Evolutionary conservation across 2,797 vertebrate genomes (phyloP).

Genomic region (Tapirus indicus): DNA sequence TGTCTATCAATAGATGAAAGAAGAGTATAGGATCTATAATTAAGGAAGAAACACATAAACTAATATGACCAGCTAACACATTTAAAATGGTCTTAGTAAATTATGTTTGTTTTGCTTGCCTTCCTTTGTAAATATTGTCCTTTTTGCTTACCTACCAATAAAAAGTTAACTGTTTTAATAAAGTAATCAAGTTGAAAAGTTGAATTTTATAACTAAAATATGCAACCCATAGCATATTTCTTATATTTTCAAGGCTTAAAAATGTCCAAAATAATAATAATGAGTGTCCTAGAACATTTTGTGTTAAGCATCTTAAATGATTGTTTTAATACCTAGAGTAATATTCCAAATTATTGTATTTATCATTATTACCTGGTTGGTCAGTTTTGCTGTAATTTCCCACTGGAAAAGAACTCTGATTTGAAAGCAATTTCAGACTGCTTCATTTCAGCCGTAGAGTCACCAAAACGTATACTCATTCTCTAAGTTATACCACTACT

Average conservation of each 20-base stretch:
- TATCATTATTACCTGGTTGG: not conserved
- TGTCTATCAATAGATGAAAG: constrained; percentile 66
- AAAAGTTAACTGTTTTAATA: constrained; percentile 6
- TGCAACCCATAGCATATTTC: not conserved
- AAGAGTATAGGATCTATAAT: constrained; percentile 61
- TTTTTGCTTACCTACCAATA: not conserved
- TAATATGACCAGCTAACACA: not conserved
- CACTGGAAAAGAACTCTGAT: not conserved
- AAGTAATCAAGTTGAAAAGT: not conserved
- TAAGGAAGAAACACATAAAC: constrained; percentile 27
- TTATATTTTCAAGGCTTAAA: not conserved
- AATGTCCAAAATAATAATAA: not conserved
- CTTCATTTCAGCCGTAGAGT: constrained; percentile 18
- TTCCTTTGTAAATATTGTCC: not conserved
- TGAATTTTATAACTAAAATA: not conserved
- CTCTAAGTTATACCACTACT: not conserved
- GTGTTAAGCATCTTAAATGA: not conserved
- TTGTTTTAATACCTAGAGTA: not conserved
- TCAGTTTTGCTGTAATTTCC: constrained; percentile 16
- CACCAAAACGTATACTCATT: not conserved
- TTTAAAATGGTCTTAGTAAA: constrained; percentile 17
- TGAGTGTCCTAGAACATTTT: not conserved
- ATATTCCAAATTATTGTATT: not conserved
- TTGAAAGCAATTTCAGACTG: constrained; percentile 8
- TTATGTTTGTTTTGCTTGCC: constrained; percentile 26